Evolutionary conservation across 2,888 invertebrate species (phyloP), one percentile per base, ranked within the genome.

Genomic region (Spodoptera littoralis): DNA sequence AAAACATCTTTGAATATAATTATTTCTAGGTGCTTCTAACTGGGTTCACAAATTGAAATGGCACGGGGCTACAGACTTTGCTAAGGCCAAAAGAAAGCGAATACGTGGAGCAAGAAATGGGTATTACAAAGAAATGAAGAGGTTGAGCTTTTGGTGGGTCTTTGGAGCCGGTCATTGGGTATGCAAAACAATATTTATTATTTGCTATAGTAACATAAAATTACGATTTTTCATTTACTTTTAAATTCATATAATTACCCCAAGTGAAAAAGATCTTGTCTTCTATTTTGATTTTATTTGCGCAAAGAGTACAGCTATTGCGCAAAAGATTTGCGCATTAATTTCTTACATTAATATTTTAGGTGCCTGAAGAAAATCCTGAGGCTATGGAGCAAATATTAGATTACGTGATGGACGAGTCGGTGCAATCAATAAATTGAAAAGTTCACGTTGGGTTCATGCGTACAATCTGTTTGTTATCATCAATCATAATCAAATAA

Each of bases 351-450:
- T 59, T 61, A 47, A 50, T 12, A 9, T 84, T 81, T 47, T 69
- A 93, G 93, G 88, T 93, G 3, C 94, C 94, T 1, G 92, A 94
- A 86, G 94, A 94, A 60, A 93, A 92, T 58, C 93, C 94, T 43
- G 84, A 75, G 50, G 94, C 93, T n/a, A 94, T 94, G 94, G 85
- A 88, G 61, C 88, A 92, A 30, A 92, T 94, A 69, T 66, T 94
- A 58, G 81, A 90, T 50, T 80, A 91, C 45, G 69, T 92, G 27
- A 87, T 86, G 70, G 61, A 8, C 83, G 84, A 48, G 66, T 76
- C 13, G 50, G 18, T 4, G 22, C 24, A 24, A 11, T 13, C 9
- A 22, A 12, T 18, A 41, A 11, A 52, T n/a, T 44, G 11, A 18
- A 5, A 27, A 5, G 51, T 36, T 27, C 27, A 27, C 27, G 4